Base-by-base conservation (phyloP, 2,888 invertebrate genomes). In the Cecidostiba fungosa region DNA sequence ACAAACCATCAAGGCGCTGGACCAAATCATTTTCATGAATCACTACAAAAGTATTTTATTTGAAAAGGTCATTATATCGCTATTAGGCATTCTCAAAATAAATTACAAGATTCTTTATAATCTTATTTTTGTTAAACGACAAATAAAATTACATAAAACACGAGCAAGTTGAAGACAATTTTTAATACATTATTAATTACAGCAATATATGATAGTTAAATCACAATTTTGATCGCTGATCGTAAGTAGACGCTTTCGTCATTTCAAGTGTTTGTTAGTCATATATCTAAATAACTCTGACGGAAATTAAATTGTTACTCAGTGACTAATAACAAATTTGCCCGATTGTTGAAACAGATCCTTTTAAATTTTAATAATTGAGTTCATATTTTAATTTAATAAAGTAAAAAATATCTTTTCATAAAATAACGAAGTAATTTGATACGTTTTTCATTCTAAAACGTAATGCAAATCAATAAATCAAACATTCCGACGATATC, bases 11-110 rank as follows among this genome's bases (percentile, higher is more conserved):
- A 66, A 66, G 39, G n/a, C 72, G 36, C 39, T 23, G 43, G 72
- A 72, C 43, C 43, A 43, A 72, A 72, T 43, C 19, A 43, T 23
- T 72, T 72, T 72, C 72, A 74, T 74, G 74, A 74, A 74, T 50
- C 50, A 74, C 16, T n/a, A 50, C 50, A 74, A 29, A 50, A 50
- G 50, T 47, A 29, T 74, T 50, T 26, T 8, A 26, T 62, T 62
- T 10, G 23, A 23, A 59, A n/a, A 23, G 16, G 69, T 26, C n/a
- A 29, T 26, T 66, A 2, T 4, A n/a, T 26, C 1, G 12, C 14
- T 1, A 0, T 1, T 32, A 3, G 1, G 14, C 3, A 16, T 43
- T 43, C 43, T 3, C 1, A 10, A 43, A 43, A 12, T 43, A 43
- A 43, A 43, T 8, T 10, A 10, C 1, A 43, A 8, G 43, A 43